Conservation (phyloP, 2,113 vertebrate genomes). For the Coptodon bakossiorum region DNA sequence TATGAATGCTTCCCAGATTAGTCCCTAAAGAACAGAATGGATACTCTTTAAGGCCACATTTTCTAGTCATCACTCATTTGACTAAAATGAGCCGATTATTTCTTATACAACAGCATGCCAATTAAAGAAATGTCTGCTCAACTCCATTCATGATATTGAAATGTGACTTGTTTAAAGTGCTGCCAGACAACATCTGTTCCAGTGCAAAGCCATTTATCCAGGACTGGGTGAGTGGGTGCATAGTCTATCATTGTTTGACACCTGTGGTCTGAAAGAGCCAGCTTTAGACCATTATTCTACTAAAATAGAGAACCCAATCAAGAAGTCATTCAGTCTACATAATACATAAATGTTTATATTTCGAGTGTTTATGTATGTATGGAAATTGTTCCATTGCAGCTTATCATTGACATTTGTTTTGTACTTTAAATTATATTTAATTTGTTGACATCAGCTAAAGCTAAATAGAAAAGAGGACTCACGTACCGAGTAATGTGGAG, state of each 20-base stretch:
- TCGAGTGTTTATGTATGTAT: background rate
- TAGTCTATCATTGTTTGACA: conserved; percentile 50
- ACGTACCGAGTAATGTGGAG: background rate
- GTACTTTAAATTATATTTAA: background rate
- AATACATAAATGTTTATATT: background rate
- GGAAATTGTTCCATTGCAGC: background rate
- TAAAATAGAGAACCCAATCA: background rate
- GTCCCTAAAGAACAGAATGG: conserved; percentile 81
- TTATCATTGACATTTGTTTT: background rate
- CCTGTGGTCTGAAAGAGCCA: background rate
- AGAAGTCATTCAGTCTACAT: background rate
- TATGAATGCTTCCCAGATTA: conserved; percentile 84
- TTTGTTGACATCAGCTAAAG: background rate
- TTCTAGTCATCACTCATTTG: conserved; percentile 85
- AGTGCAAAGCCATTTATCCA: conserved; percentile 42
- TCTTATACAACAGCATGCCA: conserved; percentile 79
- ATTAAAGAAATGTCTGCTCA: conserved; percentile 77
- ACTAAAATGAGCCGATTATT: conserved; percentile 92
- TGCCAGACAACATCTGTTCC: conserved; percentile 51
- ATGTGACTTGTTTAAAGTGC: conserved; percentile 55
- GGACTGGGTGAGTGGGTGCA: conserved; percentile 20
- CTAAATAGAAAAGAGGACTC: background rate
- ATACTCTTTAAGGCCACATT: conserved; percentile 77
- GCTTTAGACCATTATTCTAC: background rate
- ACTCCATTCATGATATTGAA: conserved; percentile 64